Percentiles rank a stretch among this genome's conserved stretches.
Evolutionary conservation across 2,113 vertebrate genomes (phyloP).

Genomic region (Plestiodon gilberti): DNA sequence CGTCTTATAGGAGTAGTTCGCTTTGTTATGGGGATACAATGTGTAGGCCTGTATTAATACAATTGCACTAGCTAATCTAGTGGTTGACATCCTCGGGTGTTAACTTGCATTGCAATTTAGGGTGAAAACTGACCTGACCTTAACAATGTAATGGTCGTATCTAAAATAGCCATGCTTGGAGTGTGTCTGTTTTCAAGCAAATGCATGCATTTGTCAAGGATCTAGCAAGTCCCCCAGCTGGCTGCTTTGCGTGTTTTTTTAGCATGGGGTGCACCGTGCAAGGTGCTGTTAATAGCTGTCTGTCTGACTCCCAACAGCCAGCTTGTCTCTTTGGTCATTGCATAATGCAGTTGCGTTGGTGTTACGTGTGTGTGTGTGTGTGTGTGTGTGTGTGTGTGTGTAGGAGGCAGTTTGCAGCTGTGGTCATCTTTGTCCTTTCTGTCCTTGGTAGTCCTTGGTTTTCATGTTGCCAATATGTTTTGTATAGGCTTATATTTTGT

Average conservation of each 20-base stretch:
- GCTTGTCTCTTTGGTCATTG: neutral
- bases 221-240: neutral
- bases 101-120: neutral
- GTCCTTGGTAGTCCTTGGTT: neutral
- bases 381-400: neutral
- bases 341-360: neutral
- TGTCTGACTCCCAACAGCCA: neutral
- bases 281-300: neutral
- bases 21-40: neutral
- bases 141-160: neutral
- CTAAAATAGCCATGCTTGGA: neutral
- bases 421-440: neutral
- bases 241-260: neutral
- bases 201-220: neutral
- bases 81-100: neutral
- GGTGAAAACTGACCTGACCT: too few species aligned
- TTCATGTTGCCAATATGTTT: neutral
- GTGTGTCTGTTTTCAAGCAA: neutral
- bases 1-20: constrained; percentile 29
- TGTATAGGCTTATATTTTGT: neutral
- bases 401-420: too few species aligned
- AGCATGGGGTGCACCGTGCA: neutral
- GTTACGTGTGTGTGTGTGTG: neutral
- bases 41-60: neutral
- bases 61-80: neutral